Percentiles rank a stretch among this genome's conserved stretches.
Evolutionary conservation across 2,888 invertebrate genomes (phyloP).

Genomic region (Trisateles emortualis): DNA sequence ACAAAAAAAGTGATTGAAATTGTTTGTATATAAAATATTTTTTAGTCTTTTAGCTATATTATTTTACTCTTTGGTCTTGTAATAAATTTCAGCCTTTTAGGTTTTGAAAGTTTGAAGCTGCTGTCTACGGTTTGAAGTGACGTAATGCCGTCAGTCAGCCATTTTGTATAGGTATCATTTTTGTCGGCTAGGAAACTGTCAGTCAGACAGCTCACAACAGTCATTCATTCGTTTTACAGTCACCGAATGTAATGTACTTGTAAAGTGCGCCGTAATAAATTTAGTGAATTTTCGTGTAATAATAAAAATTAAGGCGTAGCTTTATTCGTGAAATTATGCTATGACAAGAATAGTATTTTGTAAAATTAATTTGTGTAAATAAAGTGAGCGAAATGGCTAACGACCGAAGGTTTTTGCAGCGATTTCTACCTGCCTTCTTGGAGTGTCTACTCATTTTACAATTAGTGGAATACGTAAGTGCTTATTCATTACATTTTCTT

Average conservation of each 20-base stretch:
- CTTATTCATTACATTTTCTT: slow-evolving; percentile 49
- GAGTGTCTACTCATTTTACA: slow-evolving; percentile 69
- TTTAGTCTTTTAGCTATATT: too few species aligned
- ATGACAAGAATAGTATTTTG: slow-evolving; percentile 60
- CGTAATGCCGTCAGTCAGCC: slow-evolving; percentile 24
- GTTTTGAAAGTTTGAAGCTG: too few species aligned
- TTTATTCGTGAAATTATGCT: slow-evolving; percentile 64
- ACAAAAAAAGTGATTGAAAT: too few species aligned
- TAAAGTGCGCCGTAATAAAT: slow-evolving; percentile 35
- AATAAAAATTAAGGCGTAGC: slow-evolving; percentile 28
- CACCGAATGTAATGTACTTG: slow-evolving; percentile 29
- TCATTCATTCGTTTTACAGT: slow-evolving; percentile 38
- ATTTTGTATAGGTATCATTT: slow-evolving; percentile 39
- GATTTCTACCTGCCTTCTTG: slow-evolving; percentile 65
- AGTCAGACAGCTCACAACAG: not conserved
- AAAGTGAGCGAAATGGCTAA: slow-evolving; percentile 67
- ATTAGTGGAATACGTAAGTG: slow-evolving; percentile 73
- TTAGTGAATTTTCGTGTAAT: slow-evolving; percentile 28
- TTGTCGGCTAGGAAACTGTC: slow-evolving; percentile 18
- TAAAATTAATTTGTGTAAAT: slow-evolving; percentile 54
- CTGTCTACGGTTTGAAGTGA: too few species aligned
- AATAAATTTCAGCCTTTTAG: not conserved
- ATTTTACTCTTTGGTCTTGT: not conserved
- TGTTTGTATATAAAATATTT: too few species aligned
- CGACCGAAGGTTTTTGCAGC: slow-evolving; percentile 55